These are phyloP conservation scores for Holothuria scabra DNA, from an alignment of 53 echinoderm and acorn worm species.

Conservation along the genomic window DNA sequence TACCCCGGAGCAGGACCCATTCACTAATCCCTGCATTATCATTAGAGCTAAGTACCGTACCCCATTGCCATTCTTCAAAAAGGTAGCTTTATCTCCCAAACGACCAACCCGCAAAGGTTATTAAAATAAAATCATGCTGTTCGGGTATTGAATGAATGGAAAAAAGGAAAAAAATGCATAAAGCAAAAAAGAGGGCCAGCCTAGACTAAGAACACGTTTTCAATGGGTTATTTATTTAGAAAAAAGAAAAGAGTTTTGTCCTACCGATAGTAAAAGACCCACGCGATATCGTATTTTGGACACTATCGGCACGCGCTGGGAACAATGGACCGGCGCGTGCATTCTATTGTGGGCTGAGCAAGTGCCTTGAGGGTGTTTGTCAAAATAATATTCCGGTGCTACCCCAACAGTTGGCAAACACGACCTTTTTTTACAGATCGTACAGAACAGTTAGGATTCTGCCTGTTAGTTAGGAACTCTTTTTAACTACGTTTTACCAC, in stretches of 20 bases:
- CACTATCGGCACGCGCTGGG: slow-evolving; percentile 18
- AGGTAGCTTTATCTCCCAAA: slow-evolving; percentile 2
- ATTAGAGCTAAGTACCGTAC: too few relatives aligned
- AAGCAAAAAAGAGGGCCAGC: too few relatives aligned
- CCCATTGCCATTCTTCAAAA: too few relatives aligned
- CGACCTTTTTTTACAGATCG: too few relatives aligned
- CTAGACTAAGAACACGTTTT: background rate
- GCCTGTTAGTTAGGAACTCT: too few relatives aligned
- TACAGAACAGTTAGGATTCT: too few relatives aligned
- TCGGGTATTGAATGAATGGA: too few relatives aligned
- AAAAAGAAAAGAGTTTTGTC: slow-evolving; percentile 28
- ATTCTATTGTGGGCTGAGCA: slow-evolving; percentile 13
- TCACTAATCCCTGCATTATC: too few relatives aligned
- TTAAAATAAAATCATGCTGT: slow-evolving; percentile 26
- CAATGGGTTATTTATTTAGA: slow-evolving; percentile 21
- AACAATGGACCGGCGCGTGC: slow-evolving; percentile 20
- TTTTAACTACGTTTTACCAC: too few relatives aligned
- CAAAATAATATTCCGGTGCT: slow-evolving; percentile 5
- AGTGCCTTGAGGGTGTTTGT: slow-evolving; percentile 16
- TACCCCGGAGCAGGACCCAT: too few relatives aligned
- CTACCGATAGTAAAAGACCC: background rate
- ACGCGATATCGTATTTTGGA: slow-evolving; percentile 22
- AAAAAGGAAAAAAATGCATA: too few relatives aligned
- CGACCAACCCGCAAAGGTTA: slow-evolving; percentile 31
- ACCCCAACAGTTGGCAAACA: too few relatives aligned